Percentiles rank a stretch among this genome's conserved stretches.
Conservation (phyloP, 2,113 vertebrate species). For the Herpailurus yagouaroundi region DNA sequence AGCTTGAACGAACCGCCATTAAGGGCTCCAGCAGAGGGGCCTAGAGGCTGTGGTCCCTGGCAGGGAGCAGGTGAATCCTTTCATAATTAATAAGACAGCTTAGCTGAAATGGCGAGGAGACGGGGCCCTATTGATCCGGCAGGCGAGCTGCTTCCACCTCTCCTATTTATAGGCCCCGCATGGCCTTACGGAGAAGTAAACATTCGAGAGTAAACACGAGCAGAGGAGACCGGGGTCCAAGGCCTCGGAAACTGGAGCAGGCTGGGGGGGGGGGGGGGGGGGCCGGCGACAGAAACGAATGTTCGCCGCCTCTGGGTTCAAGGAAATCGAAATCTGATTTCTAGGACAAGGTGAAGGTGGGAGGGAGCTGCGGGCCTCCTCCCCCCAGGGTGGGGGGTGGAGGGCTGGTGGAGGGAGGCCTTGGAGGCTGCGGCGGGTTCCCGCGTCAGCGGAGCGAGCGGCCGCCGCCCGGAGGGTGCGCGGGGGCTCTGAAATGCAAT, state of each 20-base stretch:
- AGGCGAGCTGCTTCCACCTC: conserved; percentile 78
- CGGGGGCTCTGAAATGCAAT: conserved; percentile 79
- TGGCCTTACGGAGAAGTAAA: conserved; percentile 77
- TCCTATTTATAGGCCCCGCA: conserved; percentile 84
- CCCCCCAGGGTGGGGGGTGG: too few relatives aligned
- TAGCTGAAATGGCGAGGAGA: conserved; percentile 79
- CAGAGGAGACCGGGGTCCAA: background rate
- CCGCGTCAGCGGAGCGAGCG: background rate
- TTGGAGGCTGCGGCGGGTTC: background rate
- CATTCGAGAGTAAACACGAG: conserved; percentile 70
- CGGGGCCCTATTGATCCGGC: conserved; percentile 83
- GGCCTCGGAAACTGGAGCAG: background rate
- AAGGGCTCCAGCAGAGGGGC: conserved; percentile 72
- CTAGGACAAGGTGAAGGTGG: background rate
- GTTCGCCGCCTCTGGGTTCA: background rate
- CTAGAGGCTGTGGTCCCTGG: conserved; percentile 58
- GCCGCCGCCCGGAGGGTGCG: background rate
- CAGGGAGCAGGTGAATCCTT: conserved; percentile 80
- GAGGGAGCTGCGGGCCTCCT: background rate
- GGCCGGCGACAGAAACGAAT: background rate
- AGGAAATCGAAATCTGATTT: conserved; percentile 39
- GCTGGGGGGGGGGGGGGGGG: background rate
- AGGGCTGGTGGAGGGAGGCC: background rate
- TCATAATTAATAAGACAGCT: conserved; percentile 89
- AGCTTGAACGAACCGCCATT: conserved; percentile 76